Evolutionary conservation across 2,888 invertebrate genomes (phyloP).

Genomic region (Troides aeacus): DNA sequence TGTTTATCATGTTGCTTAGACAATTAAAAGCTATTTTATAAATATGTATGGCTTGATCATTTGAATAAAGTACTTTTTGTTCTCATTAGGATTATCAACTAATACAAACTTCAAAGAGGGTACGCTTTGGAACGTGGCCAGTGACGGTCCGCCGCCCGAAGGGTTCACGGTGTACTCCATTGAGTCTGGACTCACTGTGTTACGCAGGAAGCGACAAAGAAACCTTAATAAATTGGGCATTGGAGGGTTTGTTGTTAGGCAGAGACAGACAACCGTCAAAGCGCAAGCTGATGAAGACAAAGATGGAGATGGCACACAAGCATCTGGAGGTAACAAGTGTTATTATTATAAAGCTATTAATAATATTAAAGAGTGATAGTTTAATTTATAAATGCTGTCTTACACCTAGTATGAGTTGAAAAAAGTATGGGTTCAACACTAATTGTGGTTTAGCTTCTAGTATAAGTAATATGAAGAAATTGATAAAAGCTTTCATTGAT

Average conservation of each 20-base stretch:
- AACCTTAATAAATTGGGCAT: slow-evolving; percentile 93
- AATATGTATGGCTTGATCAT: not conserved
- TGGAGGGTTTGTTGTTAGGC: slow-evolving; percentile 92
- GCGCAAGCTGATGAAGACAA: slow-evolving; percentile 62
- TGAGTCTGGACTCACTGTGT: slow-evolving; percentile 88
- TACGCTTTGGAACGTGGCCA: slow-evolving; percentile 87
- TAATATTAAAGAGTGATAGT: not conserved
- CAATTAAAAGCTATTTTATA: not conserved
- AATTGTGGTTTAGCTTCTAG: no score
- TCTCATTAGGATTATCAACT: slow-evolving; percentile 41
- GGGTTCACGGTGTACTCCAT: slow-evolving; percentile 89
- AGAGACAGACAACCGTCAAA: slow-evolving; percentile 76
- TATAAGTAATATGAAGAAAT: no score
- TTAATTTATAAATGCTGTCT: no score
- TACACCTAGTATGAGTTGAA: no score
- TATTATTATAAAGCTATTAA: not conserved
- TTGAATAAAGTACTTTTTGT: not conserved
- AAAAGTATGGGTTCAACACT: no score
- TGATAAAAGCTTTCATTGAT: no score
- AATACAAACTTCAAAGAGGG: slow-evolving; percentile 86
- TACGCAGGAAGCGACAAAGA: slow-evolving; percentile 90
- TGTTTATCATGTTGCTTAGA: not conserved
- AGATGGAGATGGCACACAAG: slow-evolving; percentile 60
- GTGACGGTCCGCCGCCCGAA: slow-evolving; percentile 90
- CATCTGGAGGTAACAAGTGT: slow-evolving; percentile 50